Conservation (phyloP, 2,888 invertebrate genomes). For the Acheta domesticus region DNA sequence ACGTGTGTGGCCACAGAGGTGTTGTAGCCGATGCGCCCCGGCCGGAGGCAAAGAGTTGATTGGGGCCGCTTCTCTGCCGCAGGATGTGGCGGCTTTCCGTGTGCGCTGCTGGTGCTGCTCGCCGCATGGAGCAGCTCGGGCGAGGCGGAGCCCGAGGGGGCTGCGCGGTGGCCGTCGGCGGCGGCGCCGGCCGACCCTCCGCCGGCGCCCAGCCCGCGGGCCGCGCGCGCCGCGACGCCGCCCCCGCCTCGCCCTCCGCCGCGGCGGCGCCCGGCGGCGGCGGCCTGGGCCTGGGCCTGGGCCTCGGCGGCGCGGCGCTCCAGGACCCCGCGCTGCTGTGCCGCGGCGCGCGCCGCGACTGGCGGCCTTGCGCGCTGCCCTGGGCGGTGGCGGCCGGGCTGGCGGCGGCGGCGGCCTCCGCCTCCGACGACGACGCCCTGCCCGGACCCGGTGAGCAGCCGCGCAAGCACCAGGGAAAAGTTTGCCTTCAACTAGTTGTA, state of each 20-base stretch:
- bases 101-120: background rate
- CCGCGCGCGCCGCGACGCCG: background rate
- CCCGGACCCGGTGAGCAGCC: background rate
- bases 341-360: background rate
- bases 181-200: background rate
- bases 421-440: background rate
- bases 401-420: background rate
- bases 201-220: background rate
- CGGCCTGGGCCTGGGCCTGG: background rate
- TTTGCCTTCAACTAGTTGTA: too few relatives aligned
- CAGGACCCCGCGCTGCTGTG: background rate
- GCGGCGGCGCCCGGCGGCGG: background rate
- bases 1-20: too few relatives aligned
- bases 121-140: background rate
- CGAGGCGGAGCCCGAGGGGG: background rate
- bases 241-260: background rate
- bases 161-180: too few relatives aligned
- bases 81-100: background rate
- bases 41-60: too few relatives aligned
- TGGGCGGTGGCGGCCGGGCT: background rate
- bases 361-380: background rate
- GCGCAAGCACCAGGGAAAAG: too few relatives aligned
- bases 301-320: background rate
- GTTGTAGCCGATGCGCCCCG: too few relatives aligned
- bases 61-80: background rate